Percentiles rank a stretch among this genome's conserved stretches.
These are phyloP conservation scores for Rhaphigaster nebulosa DNA, from an alignment of 2,888 invertebrate genomes.

Conservation along the genomic window DNA sequence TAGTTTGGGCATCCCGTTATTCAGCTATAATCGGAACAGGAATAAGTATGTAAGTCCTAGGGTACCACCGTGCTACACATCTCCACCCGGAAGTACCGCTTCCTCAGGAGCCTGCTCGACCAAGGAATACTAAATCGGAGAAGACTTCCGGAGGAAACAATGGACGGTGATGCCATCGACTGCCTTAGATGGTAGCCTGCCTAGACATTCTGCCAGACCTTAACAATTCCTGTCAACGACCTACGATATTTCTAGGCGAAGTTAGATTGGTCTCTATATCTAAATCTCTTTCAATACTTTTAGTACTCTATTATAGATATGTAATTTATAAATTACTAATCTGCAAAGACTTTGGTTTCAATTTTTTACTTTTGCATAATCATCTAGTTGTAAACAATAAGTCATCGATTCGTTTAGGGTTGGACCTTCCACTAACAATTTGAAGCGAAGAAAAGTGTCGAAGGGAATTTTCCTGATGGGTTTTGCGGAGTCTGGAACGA, in stretches of 20 bases:
- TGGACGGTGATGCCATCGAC: neutral
- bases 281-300: neutral
- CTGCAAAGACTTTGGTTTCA: neutral
- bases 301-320: neutral
- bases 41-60: neutral
- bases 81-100: neutral
- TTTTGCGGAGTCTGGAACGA: neutral
- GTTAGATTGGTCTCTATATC: neutral
- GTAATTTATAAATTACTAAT: too few relatives aligned
- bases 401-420: neutral
- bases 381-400: neutral
- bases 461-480: neutral
- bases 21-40: neutral
- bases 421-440: neutral
- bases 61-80: neutral
- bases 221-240: neutral
- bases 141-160: slow-evolving; percentile 37
- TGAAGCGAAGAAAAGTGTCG: neutral
- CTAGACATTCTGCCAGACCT: slow-evolving; percentile 13
- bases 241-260: neutral
- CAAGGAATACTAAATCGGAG: slow-evolving; percentile 7
- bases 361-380: neutral
- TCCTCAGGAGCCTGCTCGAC: neutral
- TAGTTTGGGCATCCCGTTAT: neutral
- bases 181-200: slow-evolving; percentile 17